A percentile compares a stretch with the other conserved stretches of the same genome.
Conservation (phyloP, 1,140 invertebrate genomes). For the Elysia chlorotica region DNA sequence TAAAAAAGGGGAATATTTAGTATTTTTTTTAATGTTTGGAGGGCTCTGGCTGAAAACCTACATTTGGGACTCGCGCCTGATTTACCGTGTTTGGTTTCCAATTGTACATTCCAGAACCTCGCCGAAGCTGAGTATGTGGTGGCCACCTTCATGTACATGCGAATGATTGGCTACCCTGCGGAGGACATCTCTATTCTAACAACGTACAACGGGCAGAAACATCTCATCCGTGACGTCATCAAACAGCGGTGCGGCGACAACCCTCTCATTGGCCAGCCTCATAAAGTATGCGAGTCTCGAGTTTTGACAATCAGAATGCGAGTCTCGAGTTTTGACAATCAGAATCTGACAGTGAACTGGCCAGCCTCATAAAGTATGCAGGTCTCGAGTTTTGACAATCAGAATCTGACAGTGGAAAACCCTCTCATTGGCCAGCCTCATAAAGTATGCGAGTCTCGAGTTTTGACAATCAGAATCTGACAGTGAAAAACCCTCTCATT, state of each 20-base stretch:
- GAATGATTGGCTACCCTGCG: conserved; percentile 94
- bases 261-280: conserved; percentile 93
- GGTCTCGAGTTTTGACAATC: too few species aligned
- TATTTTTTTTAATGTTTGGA: too few species aligned
- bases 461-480: too few species aligned
- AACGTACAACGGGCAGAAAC: conserved; percentile 99
- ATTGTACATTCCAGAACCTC: conserved; percentile 79
- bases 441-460: conserved; percentile 72
- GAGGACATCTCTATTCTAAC: conserved; percentile 98
- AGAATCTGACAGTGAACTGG: too few species aligned
- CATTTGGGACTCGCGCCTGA: too few species aligned
- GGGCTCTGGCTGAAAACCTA: too few species aligned
- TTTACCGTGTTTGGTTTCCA: too few species aligned
- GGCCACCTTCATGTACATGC: conserved; percentile 98
- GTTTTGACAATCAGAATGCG: conserved; percentile 68
- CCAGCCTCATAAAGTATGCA: too few species aligned
- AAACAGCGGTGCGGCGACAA: conserved; percentile 93
- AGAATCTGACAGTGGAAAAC: too few species aligned
- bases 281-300: conserved; percentile 75
- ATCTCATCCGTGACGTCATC: conserved; percentile 94
- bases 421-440: conserved; percentile 94
- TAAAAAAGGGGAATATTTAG: too few species aligned
- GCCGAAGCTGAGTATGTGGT: conserved; percentile 99
- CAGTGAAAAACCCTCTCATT: too few species aligned
- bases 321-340: conserved; percentile 12